Base-by-base conservation (phyloP, 2,113 vertebrate species). In the Callocephalon fimbriatum region DNA sequence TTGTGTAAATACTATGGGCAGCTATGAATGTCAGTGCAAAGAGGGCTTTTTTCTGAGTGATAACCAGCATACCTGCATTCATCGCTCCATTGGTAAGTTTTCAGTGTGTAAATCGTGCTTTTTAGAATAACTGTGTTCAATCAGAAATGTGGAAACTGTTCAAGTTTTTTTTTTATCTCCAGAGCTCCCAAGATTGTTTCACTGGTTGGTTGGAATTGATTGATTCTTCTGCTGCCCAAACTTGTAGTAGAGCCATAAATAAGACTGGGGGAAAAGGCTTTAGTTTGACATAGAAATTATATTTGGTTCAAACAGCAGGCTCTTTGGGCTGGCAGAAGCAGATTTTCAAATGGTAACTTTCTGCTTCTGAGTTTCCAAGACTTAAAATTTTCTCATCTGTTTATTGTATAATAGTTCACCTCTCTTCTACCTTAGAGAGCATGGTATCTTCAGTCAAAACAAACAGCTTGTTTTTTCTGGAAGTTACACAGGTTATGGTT, bases 31-130 rank as follows among this genome's bases (percentile, higher is more conserved):
- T 48, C 99, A 98, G 91, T 99, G 99, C 97, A 99, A 98, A 74
- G 94, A 99, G 0, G 99, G 99, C 45, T 99, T 99, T 95, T 99
- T 99, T 96, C 98, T 99, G 95, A 99, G 99, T 35, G 99, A 99
- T 98, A 99, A 99, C 97, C 99, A 99, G 96, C 99, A 99, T 62
- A 99, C 99, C 95, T 99, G 99, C 93, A 99, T 99, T 96, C 99
- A 99, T 97, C 99, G 99, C 97, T 99, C 99, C 83, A 98, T 99
- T 47, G 99, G 99, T 99, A 97, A 98, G 99, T 98, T 16, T 31
- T 68, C 38, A 37, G 20, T 6, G 1, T 53, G 17, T 20, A 35
- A 78, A 53, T 42, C 7, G 4, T 54, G 35, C 15, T 59, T 26
- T 67, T 81, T 26, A 23, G 13, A 71, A 38, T 50, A 61, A 59